Conservation (phyloP, 1,140 invertebrate genomes). For the Tetragonula clypearis region DNA sequence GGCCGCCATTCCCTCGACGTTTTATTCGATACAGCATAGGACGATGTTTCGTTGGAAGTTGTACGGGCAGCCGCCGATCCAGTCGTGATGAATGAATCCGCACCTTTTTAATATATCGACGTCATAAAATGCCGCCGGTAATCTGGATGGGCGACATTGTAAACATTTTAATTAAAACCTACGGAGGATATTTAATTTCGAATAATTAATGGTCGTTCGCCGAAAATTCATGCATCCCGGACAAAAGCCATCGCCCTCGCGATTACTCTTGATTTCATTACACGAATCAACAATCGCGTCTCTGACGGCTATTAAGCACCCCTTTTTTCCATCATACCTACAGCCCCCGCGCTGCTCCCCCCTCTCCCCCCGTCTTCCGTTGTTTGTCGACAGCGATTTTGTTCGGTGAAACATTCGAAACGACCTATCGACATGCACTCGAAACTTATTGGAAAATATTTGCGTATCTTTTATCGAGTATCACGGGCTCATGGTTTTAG, state of each 20-base stretch:
- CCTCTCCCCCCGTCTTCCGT: neutral
- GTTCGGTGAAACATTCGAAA: neutral
- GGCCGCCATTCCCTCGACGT: neutral
- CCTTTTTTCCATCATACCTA: slow-evolving; percentile 47
- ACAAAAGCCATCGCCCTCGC: slow-evolving; percentile 69
- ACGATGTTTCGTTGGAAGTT: slow-evolving; percentile 2
- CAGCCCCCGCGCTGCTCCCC: neutral
- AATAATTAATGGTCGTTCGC: slow-evolving; percentile 78
- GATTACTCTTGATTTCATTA: slow-evolving; percentile 75
- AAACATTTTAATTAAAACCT: slow-evolving; percentile 80
- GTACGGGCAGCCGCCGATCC: slow-evolving; percentile 16
- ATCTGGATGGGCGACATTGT: slow-evolving; percentile 67
- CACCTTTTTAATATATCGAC: slow-evolving; percentile 62
- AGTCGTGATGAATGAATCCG: slow-evolving; percentile 60
- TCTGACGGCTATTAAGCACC: slow-evolving; percentile 63
- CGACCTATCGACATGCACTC: slow-evolving; percentile 15
- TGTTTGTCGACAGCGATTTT: slow-evolving; percentile 33
- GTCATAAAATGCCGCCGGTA: slow-evolving; percentile 55
- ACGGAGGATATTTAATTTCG: slow-evolving; percentile 79
- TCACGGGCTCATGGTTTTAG: neutral
- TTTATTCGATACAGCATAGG: slow-evolving; percentile 2
- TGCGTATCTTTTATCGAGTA: neutral
- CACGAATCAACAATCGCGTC: slow-evolving; percentile 65
- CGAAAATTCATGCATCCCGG: slow-evolving; percentile 71
- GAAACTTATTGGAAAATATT: slow-evolving; percentile 34